Conservation (phyloP, 2,888 invertebrate genomes). For the Meteorus colon region DNA sequence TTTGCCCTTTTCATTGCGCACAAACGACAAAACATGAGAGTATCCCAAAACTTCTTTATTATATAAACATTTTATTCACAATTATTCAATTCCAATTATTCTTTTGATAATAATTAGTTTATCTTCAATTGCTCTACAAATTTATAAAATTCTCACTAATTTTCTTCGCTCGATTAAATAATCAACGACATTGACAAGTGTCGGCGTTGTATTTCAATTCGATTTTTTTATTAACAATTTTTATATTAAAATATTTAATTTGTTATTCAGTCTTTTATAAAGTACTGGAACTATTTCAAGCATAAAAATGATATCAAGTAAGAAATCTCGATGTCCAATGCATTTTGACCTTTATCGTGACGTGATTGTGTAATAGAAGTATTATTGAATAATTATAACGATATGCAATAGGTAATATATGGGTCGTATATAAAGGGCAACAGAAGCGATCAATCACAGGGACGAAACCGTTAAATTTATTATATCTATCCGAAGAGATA, state of each 20-base stretch:
- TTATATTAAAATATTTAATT: no score
- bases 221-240: no score
- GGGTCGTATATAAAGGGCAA: neutral
- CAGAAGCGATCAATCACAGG: constrained; percentile 15
- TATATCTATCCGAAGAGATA: constrained; percentile 28
- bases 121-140: no score
- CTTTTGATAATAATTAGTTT: neutral
- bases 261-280: no score
- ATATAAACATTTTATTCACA: no score
- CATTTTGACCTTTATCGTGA: constrained; percentile 9
- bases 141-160: no score
- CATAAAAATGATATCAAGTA: neutral
- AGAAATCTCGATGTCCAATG: neutral
- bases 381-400: constrained; percentile 5
- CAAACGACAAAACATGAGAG: neutral
- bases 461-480: constrained; percentile 12
- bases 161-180: no score
- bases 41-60: neutral
- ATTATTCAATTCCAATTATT: no score
- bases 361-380: constrained; percentile 11
- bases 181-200: no score
- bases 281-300: no score
- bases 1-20: neutral
- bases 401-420: neutral
- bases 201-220: no score